phyloP scores from a whole-genome alignment of 2,888 invertebrate genomes.

The Tetragnatha montana region DNA sequence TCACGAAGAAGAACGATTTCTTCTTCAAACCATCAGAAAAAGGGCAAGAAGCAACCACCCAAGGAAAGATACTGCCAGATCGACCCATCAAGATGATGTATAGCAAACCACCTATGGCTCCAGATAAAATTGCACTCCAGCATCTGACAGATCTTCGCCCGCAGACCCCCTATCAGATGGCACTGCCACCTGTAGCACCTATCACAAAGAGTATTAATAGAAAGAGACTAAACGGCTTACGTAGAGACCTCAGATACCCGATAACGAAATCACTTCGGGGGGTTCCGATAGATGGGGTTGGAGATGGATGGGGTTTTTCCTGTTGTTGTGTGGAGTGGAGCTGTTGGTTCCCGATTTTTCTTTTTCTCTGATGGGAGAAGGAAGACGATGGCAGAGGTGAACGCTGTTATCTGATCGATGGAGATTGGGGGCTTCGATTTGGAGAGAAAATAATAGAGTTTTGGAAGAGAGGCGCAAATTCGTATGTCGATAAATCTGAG shows the following conservation, averaged over 20 bases:
- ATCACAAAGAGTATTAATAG: constrained; percentile 47
- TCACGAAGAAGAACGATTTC: no score
- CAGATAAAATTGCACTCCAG: constrained; percentile 50
- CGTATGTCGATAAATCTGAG: neutral
- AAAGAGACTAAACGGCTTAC: constrained; percentile 47
- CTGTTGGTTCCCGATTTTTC: neutral
- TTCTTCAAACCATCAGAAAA: no score
- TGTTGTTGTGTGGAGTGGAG: constrained; percentile 23
- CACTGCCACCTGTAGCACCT: constrained; percentile 64
- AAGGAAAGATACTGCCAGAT: neutral
- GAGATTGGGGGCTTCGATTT: neutral
- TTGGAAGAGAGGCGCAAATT: neutral
- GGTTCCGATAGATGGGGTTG: constrained; percentile 61
- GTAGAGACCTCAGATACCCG: constrained; percentile 64
- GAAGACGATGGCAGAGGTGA: constrained; percentile 34
- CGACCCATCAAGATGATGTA: constrained; percentile 56
- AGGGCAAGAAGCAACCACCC: neutral
- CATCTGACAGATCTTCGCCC: constrained; percentile 64
- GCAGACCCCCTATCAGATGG: constrained; percentile 60
- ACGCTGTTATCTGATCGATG: neutral
- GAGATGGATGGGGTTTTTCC: constrained; percentile 44
- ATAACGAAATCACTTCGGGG: constrained; percentile 59
- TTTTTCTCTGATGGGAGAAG: constrained; percentile 22
- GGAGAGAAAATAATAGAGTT: neutral
- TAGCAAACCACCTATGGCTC: constrained; percentile 43